Conservation (phyloP, 2,888 invertebrate species). For the Gastrophysa polygoni region DNA sequence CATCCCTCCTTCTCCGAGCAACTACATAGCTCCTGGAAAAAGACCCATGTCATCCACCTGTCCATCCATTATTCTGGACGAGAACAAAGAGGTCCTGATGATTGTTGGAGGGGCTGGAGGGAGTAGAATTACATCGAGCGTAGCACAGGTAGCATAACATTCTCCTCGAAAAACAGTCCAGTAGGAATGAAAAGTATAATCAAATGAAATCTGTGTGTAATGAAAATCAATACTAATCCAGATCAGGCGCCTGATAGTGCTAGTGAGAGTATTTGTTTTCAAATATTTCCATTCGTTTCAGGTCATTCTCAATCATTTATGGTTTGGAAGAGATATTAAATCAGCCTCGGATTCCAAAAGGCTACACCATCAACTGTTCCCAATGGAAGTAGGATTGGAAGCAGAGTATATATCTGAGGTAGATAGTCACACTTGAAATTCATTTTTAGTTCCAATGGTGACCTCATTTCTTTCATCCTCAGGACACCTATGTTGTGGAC, state of each 20-base stretch:
- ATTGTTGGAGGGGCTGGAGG: slow-evolving; percentile 87
- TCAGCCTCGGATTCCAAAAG: slow-evolving; percentile 62
- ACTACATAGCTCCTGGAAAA: slow-evolving; percentile 82
- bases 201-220: no score
- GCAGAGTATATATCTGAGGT: slow-evolving; percentile 57
- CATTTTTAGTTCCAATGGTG: no score
- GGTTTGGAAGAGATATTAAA: slow-evolving; percentile 62
- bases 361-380: slow-evolving; percentile 69
- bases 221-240: no score
- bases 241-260: no score
- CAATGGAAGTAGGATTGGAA: slow-evolving; percentile 63
- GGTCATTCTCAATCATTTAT: slow-evolving; percentile 63
- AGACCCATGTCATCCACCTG: slow-evolving; percentile 91
- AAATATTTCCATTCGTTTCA: no score
- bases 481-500: slow-evolving; percentile 57
- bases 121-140: slow-evolving; percentile 84
- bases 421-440: slow-evolving; percentile 4
- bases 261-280: no score
- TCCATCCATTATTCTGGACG: slow-evolving; percentile 77
- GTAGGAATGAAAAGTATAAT: no score
- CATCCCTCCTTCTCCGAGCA: slow-evolving; percentile 77
- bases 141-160: slow-evolving; percentile 62
- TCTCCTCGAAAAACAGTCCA: no score
- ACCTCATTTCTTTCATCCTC: slow-evolving; percentile 28
- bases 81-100: slow-evolving; percentile 58